These are phyloP conservation scores for Serilophus lunatus DNA, from an alignment of 2,113 vertebrate species.

Conservation along the genomic window DNA sequence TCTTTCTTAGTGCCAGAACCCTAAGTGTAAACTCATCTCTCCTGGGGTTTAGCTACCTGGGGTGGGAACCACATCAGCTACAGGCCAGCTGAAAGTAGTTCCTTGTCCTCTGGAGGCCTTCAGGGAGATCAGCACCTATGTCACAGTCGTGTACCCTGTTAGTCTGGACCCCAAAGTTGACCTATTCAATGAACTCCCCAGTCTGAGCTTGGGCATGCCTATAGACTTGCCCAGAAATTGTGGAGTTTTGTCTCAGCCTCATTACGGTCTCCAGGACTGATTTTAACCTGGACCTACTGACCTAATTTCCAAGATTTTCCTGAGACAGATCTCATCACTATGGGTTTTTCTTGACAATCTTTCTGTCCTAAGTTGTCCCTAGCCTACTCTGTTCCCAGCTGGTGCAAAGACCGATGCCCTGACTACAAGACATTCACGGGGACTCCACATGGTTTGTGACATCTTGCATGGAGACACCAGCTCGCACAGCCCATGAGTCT, in stretches of 20 bases:
- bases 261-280: background rate
- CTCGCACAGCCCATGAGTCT: background rate
- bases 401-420: background rate
- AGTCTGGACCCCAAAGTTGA: background rate
- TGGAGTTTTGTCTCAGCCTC: background rate
- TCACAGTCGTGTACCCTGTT: background rate
- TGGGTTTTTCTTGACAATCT: background rate
- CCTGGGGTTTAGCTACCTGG: background rate
- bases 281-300: background rate
- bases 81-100: background rate
- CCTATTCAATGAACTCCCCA: background rate
- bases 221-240: background rate
- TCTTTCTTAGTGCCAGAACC: background rate
- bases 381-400: accelerated
- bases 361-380: background rate
- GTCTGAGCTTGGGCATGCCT: background rate
- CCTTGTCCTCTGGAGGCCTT: background rate
- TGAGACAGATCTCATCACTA: background rate
- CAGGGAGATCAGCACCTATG: background rate
- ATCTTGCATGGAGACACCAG: accelerated
- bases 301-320: background rate
- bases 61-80: background rate
- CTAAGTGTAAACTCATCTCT: background rate
- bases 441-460: accelerated
- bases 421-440: background rate